Percentiles rank a stretch among this genome's conserved stretches.
Evolutionary conservation across 2,888 invertebrate genomes (phyloP).

Genomic region (Sminthurinus aureus): DNA sequence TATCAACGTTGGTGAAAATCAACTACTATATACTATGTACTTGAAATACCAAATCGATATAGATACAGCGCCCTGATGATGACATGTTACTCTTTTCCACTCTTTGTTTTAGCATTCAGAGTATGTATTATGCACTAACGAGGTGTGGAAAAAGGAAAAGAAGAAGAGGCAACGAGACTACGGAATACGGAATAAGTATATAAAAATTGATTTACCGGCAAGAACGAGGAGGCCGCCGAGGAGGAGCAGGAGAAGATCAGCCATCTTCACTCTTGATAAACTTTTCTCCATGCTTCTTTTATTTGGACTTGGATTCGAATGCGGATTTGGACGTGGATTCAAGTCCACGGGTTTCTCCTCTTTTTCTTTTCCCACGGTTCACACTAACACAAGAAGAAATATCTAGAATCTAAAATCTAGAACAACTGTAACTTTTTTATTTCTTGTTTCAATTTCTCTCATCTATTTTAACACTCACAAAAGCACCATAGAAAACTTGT

Average conservation of each 20-base stretch:
- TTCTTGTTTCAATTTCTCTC: no score
- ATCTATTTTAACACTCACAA: no score
- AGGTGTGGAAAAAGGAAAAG: not conserved
- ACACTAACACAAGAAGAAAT: not conserved
- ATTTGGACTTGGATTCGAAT: not conserved
- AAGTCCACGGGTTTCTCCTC: not conserved
- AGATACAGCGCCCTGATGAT: no score
- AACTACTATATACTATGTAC: no score
- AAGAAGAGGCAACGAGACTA: not conserved
- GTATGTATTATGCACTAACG: not conserved
- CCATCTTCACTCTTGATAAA: conserved; percentile 31
- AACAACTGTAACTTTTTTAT: no score
- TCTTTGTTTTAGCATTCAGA: not conserved
- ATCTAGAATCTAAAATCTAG: no score
- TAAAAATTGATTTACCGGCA: conserved; percentile 37
- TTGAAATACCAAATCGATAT: no score
- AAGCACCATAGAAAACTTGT: no score
- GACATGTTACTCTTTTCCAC: no score
- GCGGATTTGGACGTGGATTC: not conserved
- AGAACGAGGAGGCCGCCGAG: not conserved
- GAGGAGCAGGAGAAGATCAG: conserved; percentile 21
- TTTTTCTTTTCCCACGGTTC: not conserved
- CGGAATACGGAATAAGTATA: not conserved
- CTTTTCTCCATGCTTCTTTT: conserved; percentile 29
- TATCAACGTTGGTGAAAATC: no score